Percentiles rank a stretch among this genome's conserved stretches.
Evolutionary conservation across 2,113 vertebrate species (phyloP).

Genomic region (Corythaixoides concolor): DNA sequence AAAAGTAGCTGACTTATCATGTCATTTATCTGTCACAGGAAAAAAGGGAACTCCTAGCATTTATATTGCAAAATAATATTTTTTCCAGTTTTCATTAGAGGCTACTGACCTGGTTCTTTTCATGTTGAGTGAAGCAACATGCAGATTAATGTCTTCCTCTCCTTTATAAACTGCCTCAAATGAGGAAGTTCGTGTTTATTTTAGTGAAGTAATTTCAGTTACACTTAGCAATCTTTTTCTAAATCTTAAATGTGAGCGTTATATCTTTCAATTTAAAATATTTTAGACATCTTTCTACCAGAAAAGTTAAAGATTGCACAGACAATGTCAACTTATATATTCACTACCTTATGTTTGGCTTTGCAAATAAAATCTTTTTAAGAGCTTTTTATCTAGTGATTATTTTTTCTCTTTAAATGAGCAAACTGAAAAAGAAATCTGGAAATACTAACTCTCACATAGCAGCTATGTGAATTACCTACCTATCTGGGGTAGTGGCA

Average conservation of each 20-base stretch:
- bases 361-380: neutral
- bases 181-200: neutral
- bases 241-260: neutral
- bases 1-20: neutral
- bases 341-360: neutral
- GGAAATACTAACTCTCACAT: neutral
- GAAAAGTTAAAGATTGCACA: neutral
- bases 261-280: neutral
- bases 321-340: neutral
- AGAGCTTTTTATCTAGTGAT: neutral
- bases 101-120: neutral
- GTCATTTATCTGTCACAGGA: neutral
- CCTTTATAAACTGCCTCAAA: neutral
- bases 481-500: neutral
- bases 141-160: neutral
- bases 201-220: neutral
- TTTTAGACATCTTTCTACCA: neutral
- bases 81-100: neutral
- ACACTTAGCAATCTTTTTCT: neutral
- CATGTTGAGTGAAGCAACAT: neutral
- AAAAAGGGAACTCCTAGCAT: conserved; percentile 1
- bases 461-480: neutral
- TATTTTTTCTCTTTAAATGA: neutral
- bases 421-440: neutral
- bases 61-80: neutral